Percentiles rank a stretch among this genome's conserved stretches.
Conservation (phyloP, 2,797 vertebrate genomes). For the Phaenicophaeus curvirostris region DNA sequence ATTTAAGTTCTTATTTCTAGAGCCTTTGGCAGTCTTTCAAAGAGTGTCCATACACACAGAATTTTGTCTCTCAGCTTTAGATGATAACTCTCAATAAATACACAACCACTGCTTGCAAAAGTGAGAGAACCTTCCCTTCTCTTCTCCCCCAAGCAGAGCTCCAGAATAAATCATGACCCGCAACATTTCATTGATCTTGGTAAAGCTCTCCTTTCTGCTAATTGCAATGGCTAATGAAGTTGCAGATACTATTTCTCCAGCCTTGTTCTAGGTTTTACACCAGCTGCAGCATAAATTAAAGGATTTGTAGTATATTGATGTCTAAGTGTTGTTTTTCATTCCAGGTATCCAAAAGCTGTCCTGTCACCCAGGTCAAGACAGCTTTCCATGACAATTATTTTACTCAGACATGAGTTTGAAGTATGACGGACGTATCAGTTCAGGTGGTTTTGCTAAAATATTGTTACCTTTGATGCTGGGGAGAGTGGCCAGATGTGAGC, state of each 20-base stretch:
- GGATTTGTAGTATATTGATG: not conserved
- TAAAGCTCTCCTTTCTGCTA: not conserved
- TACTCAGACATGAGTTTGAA: not conserved
- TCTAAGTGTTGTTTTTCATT: not conserved
- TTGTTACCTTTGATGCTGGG: not conserved
- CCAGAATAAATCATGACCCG: not conserved
- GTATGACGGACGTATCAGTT: not conserved
- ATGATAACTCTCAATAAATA: slow-evolving; percentile 30
- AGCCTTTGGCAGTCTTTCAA: slow-evolving; percentile 60
- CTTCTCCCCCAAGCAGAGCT: not conserved
- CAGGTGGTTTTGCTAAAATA: not conserved
- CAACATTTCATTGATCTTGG: not conserved
- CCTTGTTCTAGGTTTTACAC: not conserved
- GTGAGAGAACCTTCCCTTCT: not conserved
- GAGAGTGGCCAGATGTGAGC: not conserved
- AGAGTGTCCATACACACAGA: slow-evolving; percentile 2
- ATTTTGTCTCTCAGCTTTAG: not conserved
- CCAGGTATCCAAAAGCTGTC: not conserved
- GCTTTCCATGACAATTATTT: not conserved
- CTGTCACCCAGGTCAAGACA: not conserved
- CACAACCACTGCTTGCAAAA: not conserved
- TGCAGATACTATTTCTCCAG: not conserved
- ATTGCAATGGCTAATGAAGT: not conserved
- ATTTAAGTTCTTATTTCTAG: slow-evolving; percentile 44
- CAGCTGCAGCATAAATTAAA: not conserved